Conservation (phyloP, 2,113 vertebrate species). For the Andinoacara biseriatus region DNA sequence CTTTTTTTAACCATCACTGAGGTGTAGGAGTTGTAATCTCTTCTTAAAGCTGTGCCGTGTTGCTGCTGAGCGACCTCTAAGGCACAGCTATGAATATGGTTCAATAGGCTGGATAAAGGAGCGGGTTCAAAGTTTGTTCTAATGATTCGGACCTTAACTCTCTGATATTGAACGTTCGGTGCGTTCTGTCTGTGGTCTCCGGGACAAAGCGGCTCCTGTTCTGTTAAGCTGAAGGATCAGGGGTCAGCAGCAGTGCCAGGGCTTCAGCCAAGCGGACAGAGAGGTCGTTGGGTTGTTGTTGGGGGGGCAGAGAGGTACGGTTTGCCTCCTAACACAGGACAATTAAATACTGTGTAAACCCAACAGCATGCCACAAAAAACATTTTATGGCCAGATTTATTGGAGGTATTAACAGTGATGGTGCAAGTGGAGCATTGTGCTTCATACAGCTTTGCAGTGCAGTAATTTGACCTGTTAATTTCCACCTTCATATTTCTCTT, state of each 20-base stretch:
- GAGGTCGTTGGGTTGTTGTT: constrained; percentile 38
- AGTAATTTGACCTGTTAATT: not conserved
- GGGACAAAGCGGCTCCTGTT: constrained; percentile 67
- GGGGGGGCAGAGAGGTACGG: not conserved
- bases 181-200: constrained; percentile 16
- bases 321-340: constrained; percentile 45
- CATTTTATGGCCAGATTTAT: not conserved
- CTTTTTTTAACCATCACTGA: accelerated
- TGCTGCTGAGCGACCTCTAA: not conserved
- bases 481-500: accelerated
- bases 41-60: not conserved
- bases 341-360: constrained; percentile 36
- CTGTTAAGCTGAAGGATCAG: constrained; percentile 42
- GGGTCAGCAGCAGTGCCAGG: constrained; percentile 41
- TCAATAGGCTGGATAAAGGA: not conserved
- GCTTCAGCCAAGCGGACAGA: constrained; percentile 29
- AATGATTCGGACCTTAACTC: not conserved
- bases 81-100: not conserved
- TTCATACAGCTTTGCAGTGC: not conserved
- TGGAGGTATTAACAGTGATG: not conserved
- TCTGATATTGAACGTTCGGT: not conserved
- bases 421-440: not conserved
- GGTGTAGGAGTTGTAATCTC: not conserved
- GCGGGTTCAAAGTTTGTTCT: constrained; percentile 7
- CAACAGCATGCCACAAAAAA: not conserved